Evolutionary conservation across 2,888 invertebrate species (phyloP), one percentile per base, ranked within the genome.

Genomic region (Cheilosia impressa): DNA sequence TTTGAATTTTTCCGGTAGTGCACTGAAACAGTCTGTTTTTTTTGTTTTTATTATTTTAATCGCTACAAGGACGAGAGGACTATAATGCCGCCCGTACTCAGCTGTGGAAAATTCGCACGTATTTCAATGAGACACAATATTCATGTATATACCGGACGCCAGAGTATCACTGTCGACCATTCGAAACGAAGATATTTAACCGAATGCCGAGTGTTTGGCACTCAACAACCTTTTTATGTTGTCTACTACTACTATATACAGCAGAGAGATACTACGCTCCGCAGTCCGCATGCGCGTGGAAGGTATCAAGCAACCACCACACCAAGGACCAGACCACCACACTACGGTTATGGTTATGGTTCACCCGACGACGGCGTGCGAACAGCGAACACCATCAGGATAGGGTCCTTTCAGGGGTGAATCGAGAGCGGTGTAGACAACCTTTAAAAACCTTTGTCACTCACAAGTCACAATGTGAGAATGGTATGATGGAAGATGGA

Each of bases 201-300:
- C 62, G 83, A 78, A 73, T 83, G 83, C 78, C 63, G 38, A 68
- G 55, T 27, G n/a, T 52, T 68, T n/a, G 50, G 27, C 52, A 63
- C 27, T 43, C 57, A n/a, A 63, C 24, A 55, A 50, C 50, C 55
- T 72, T 68, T 72, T 78, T 68, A 77, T 72, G 58, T 47, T 19
- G 17, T 19, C 38, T 31, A 19, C 34, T 34, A n/a, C n/a, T n/a
- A n/a, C n/a, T n/a, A n/a, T n/a, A 53, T 22, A 31, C n/a, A 45
- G 7, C 2, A 50, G 22, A 53, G 45, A 72, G 47, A 58, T 72
- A 71, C 52, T 50, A 38, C 3, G 13, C 0, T 34, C n/a, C 10
- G 9, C 62, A 47, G 17, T 47, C 43, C 66, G 73, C 83, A 83
- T 83, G 83, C 83, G 83, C 78, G 24, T 52, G 45, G 27, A 31